Base-by-base conservation (phyloP, 2,113 vertebrate genomes). In the Emberiza fucata region DNA sequence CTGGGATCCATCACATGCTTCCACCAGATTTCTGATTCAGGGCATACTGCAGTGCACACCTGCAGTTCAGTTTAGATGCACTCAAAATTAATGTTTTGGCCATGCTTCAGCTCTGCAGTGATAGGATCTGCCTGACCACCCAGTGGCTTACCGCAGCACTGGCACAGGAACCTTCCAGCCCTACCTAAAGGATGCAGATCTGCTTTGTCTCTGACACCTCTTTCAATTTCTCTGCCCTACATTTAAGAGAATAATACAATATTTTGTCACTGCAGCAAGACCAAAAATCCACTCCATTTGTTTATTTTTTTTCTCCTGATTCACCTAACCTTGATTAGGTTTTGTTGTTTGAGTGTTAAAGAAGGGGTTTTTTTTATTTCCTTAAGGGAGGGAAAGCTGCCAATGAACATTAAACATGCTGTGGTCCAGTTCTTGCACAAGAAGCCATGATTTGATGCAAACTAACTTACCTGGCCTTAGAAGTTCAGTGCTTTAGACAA, bases 41-140 rank as follows among this genome's bases (percentile, higher is more conserved):
- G 66, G 37, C 45, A 45, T 37, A 56, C 37, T 82, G 70, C 3
- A 6, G 48, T 48, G 81, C 90, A 88, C 88, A 92, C 90, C 90
- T 93, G 85, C 73, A 80, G 40, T 23, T 82, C 8, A 1, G 59
- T 90, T 93, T 37, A 53, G 66, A 59, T 57, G 85, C 42, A 65
- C 71, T 79, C 57, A 70, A 19, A 80, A 86, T 21, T 80, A 63
- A 11, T 39, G 18, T 91, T 76, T 69, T 95, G 89, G 81, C 63
- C 87, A 2, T 0, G 0, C 72, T 94, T 92, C 93, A 95, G 37
- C 47, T 80, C 63, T 69, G 35, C 1, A 5, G 53, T 57, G 81
- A 85, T 82, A 92, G 81, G 40, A 90, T 85, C 81, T 93, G 42
- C 47, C 71, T 87, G 93, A 65, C 92, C 89, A 95, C 93, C 95